Base-by-base conservation (phyloP, 2,888 invertebrate genomes). In the Yponomeuta evonymella region DNA sequence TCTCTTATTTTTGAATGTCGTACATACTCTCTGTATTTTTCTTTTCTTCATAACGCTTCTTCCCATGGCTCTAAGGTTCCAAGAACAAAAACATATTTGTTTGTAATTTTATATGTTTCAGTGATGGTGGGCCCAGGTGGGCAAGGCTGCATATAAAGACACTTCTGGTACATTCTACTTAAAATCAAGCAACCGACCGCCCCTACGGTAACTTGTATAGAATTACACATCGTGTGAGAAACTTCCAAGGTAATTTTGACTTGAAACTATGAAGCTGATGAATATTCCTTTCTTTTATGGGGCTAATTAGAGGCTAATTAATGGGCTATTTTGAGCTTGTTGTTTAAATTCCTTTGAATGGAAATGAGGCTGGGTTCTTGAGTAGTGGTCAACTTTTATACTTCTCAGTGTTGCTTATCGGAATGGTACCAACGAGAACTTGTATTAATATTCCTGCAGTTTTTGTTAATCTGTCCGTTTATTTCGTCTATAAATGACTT, bases 211-310 rank as follows among this genome's bases (percentile, higher is more conserved):
- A 77, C 77, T 73, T 77, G 78, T 80, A 84, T 89, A 84, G 78
- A 77, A 82, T 90, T 90, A 87, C 90, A 79, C 75, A 48, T 70
- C 63, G 70, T 84, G 83, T 73, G 79, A 76, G 76, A 74, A 74
- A 79, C 73, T 78, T 76, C 63, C 11, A 62, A 70, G 70, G 70
- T 70, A 62, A 63, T 62, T 68, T 29, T 30, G 29, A 70, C 70
- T 70, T 29, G 70, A 62, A 70, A 70, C 70, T 70, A 70, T n/a
- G 11, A 70, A 70, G 36, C 63, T 30, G 51, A 67, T 51, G 23
- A 68, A 68, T 58, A 68, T 68, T 68, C 51, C 11, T 51, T 15
- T 65, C 11, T 33, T 58, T 15, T 58, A 58, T 65, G 65, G 29
- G 8, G 4, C 33, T 29, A 65, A 65, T 65, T 65, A 65, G 65